Evolutionary conservation across 1,140 invertebrate species (phyloP), one percentile per base, ranked within the genome.

Genomic region (Solenopsis fugax): DNA sequence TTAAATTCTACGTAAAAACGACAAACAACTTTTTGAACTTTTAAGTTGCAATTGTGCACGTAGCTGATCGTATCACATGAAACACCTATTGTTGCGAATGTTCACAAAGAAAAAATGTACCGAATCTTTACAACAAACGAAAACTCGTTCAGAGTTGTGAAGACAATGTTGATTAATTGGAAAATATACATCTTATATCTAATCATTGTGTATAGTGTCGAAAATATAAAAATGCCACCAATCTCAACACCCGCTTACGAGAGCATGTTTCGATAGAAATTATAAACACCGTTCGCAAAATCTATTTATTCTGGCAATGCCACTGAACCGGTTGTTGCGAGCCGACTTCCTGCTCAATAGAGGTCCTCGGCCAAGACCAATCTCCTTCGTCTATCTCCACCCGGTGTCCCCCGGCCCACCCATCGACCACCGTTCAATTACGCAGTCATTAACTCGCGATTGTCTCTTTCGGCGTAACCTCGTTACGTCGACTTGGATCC

Each of bases 401-500:
- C 24, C 41, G 7, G 10, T 7, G 41, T 69, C 56, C 71, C 52
- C 45, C 29, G 48, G 6, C 73, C 54, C 80, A 58, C 45, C 54
- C 78, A 80, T 72, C 58, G 80, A 60, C 80, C 88, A 88, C 90
- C 91, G 92, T 94, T 94, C 92, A 94, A 94, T 95, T 95, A 94
- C 93, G 87, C 91, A 93, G 93, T 94, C 92, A 94, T 95, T 95
- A 95, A 94, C 92, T 92, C 91, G 88, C 94, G 92, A 94, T 94
- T 94, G 94, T 94, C 93, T 94, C 93, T 93, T 94, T 92, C 90
- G 92, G 90, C 89, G 92, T 94, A 95, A 95, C 93, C 92, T 94
- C 92, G 94, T 95, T 94, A 94, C 91, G 91, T 91, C 92, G 91
- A 93, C 93, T 95, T 93, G 93, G 93, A 95, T 94, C 93, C 92